A percentile compares a stretch with the other conserved stretches of the same genome.
phyloP scores from a whole-genome alignment of 2,113 vertebrate species.

The Nycticryphes semicollaris region DNA sequence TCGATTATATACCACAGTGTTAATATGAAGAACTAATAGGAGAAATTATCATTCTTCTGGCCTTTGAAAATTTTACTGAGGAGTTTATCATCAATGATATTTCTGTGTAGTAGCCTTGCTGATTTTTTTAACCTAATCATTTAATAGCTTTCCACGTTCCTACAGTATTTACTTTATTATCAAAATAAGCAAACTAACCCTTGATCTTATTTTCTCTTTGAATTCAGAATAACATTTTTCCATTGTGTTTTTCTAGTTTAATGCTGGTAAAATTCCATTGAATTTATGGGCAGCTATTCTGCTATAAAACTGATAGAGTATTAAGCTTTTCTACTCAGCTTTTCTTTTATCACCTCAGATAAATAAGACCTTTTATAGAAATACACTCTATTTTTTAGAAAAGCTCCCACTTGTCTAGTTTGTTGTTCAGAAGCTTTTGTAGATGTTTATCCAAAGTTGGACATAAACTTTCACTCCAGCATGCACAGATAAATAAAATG shows the following conservation, averaged over 20 bases:
- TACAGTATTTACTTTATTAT: not conserved
- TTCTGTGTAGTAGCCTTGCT: not conserved
- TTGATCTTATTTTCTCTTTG: not conserved
- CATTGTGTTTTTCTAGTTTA: not conserved
- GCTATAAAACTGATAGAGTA: not conserved
- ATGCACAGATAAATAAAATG: not conserved
- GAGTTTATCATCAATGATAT: not conserved
- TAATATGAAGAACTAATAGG: not conserved
- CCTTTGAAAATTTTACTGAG: not conserved
- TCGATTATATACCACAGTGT: not conserved
- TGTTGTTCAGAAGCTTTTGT: not conserved
- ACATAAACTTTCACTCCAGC: not conserved
- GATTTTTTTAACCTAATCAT: not conserved
- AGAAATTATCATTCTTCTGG: not conserved
- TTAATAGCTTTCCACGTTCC: not conserved
- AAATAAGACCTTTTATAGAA: slow-evolving; percentile 23
- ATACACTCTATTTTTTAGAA: not conserved
- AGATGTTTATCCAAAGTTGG: not conserved
- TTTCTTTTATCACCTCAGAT: slow-evolving; percentile 17
- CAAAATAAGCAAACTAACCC: not conserved
- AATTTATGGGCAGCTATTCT: not conserved
- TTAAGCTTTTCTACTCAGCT: slow-evolving; percentile 15
- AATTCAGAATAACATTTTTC: not conserved
- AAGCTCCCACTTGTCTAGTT: not conserved
- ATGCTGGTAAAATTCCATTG: not conserved